Evolutionary conservation across 1,140 invertebrate species (phyloP).

Genomic region (Cydia fagiglandana): DNA sequence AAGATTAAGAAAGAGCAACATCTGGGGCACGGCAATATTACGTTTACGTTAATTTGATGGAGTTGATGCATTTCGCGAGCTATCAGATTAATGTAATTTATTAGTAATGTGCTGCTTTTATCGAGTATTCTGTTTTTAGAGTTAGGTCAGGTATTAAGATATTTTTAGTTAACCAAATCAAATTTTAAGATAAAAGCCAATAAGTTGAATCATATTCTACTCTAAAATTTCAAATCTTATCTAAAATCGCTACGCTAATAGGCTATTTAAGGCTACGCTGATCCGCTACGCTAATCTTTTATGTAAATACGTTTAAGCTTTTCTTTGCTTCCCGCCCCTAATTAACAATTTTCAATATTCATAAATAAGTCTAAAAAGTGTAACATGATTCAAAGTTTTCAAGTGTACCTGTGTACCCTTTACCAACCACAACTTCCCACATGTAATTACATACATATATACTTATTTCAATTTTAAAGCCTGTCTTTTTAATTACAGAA

Average conservation of each 20-base stretch:
- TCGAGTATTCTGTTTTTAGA: not conserved
- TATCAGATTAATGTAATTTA: conserved; percentile 7
- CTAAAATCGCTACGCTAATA: no score
- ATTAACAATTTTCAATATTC: no score
- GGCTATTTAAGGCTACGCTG: no score
- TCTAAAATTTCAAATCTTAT: no score
- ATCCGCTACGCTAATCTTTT: no score
- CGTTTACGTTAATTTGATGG: conserved; percentile 20
- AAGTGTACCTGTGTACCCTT: no score
- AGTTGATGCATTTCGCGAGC: conserved; percentile 21
- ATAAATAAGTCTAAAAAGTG: no score
- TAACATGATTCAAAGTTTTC: no score
- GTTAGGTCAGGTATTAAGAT: no score
- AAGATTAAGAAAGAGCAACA: conserved; percentile 4
- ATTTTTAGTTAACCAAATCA: not conserved
- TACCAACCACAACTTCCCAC: no score
- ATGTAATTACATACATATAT: not conserved
- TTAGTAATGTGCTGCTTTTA: conserved; percentile 12
- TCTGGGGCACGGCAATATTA: conserved; percentile 6
- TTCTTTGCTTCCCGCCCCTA: no score
- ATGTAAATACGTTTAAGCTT: no score
- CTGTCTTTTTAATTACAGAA: not conserved
- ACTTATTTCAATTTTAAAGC: not conserved
- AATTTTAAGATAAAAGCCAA: not conserved
- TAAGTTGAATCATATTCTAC: not conserved